Evolutionary conservation across 2,797 vertebrate genomes (phyloP).

Genomic region (Phylloscopus collybita): DNA sequence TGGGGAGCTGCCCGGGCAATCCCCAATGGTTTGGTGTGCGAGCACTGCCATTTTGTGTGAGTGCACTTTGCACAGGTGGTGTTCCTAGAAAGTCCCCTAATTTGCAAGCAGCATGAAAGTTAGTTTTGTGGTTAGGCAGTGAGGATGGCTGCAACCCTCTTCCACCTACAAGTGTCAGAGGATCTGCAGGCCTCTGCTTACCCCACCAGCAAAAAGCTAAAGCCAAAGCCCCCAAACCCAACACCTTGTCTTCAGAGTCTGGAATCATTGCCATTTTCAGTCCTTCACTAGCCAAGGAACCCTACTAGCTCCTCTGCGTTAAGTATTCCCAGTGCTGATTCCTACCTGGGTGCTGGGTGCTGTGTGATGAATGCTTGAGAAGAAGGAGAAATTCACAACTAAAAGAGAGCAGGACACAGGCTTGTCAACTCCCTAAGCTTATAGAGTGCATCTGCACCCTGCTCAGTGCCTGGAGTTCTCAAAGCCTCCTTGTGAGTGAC

Average conservation of each 20-base stretch:
- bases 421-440: neutral
- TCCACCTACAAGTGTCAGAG: neutral
- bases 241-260: neutral
- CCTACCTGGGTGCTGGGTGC: fast-evolving
- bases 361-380: neutral
- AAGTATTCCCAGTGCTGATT: neutral
- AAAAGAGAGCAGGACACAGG: neutral
- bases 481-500: neutral
- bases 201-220: neutral
- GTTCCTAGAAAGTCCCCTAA: conserved; percentile 66
- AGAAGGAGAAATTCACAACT: neutral
- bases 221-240: neutral
- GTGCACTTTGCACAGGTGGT: neutral
- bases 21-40: neutral
- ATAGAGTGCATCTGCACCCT: neutral
- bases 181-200: neutral
- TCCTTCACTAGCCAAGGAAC: neutral
- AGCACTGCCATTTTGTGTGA: neutral
- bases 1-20: neutral
- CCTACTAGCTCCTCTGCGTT: neutral
- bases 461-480: neutral
- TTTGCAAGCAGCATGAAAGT: conserved; percentile 29
- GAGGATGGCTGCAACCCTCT: neutral
- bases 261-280: neutral
- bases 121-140: neutral